These are phyloP conservation scores for Agriopis marginaria DNA, from an alignment of 2,888 invertebrate species.

Conservation along the genomic window DNA sequence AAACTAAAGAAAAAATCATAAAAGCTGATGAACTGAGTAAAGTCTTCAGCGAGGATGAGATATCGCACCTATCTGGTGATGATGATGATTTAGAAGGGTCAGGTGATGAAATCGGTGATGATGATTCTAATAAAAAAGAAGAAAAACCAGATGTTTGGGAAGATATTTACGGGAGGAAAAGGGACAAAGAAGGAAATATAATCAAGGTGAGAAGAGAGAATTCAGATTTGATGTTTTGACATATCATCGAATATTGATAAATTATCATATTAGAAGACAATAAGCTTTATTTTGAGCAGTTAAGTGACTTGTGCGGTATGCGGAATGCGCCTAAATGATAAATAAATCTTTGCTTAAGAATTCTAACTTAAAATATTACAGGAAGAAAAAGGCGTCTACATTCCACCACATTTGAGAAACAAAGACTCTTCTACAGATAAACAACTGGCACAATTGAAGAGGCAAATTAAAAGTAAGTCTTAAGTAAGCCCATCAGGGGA, in stretches of 20 bases:
- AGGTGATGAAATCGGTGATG: slow-evolving; percentile 48
- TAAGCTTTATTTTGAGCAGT: no score
- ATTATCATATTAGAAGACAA: no score
- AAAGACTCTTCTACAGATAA: slow-evolving; percentile 83
- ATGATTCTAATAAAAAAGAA: slow-evolving; percentile 54
- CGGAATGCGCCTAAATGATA: no score
- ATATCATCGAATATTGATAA: no score
- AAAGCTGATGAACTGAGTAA: slow-evolving; percentile 67
- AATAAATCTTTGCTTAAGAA: background rate
- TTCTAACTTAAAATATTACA: slow-evolving; percentile 43
- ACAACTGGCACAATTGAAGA: slow-evolving; percentile 89
- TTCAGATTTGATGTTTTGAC: background rate
- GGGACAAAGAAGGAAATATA: slow-evolving; percentile 93
- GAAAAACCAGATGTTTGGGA: slow-evolving; percentile 88
- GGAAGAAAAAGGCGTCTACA: slow-evolving; percentile 88
- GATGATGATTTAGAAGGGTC: slow-evolving; percentile 52
- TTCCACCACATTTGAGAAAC: slow-evolving; percentile 93
- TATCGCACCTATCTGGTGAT: slow-evolving; percentile 74
- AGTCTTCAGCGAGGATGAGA: slow-evolving; percentile 81
- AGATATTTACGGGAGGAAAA: slow-evolving; percentile 96
- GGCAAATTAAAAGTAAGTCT: slow-evolving; percentile 92
- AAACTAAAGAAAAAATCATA: slow-evolving; percentile 57
- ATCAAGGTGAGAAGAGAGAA: slow-evolving; percentile 80
- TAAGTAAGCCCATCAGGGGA: background rate
- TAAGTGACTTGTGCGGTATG: no score